Base-by-base conservation (phyloP, 2,888 invertebrate species). In the Caenorhabditis doughertyi region DNA sequence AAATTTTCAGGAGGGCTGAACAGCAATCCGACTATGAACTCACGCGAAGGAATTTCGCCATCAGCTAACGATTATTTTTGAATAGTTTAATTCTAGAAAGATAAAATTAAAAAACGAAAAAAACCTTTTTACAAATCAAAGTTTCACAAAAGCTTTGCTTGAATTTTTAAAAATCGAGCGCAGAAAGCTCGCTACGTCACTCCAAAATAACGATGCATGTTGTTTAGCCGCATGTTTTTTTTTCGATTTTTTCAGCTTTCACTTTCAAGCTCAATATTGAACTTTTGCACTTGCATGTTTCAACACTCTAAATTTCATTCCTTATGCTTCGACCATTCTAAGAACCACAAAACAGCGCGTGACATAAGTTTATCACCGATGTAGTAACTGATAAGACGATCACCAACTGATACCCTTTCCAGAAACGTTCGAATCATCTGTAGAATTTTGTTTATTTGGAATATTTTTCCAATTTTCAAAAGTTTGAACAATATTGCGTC, bases 31-130 rank as follows among this genome's bases (percentile, higher is more conserved):
- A 11, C 23, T 21, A 3, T 0, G n/a, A n/a, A 39, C 79, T 73
- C 44, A 80, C 80, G n/a, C 81, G 35, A 21, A 81, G 21, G 65
- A 81, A 76, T 16, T 76, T 55, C 25, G 81, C 81, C 81, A 79
- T 79, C 7, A 11, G 23, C 16, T n/a, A 35, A 56, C 27, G 47
- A 35, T 23, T 4, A 23, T 60, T 42, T 65, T 64, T 47, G 47
- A 18, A 32, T n/a, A 21, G 11, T 21, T 16, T n/a, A 25, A 29
- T 29, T n/a, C 58, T 74, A 56, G 18, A 74, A 74, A 49, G 32
- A 9, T 3, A 58, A n/a, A 35, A 27, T 21, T 44, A 1, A 18
- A 29, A 42, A 3, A 25, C 1, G 21, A 32, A 9, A 67, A 58
- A 49, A 27, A 32, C 32, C 9, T 32, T 39, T 39, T 13, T 39